A percentile compares a stretch with the other conserved stretches of the same genome.
Conservation (phyloP, 2,888 invertebrate genomes). For the Caenorhabditis parvicauda region DNA sequence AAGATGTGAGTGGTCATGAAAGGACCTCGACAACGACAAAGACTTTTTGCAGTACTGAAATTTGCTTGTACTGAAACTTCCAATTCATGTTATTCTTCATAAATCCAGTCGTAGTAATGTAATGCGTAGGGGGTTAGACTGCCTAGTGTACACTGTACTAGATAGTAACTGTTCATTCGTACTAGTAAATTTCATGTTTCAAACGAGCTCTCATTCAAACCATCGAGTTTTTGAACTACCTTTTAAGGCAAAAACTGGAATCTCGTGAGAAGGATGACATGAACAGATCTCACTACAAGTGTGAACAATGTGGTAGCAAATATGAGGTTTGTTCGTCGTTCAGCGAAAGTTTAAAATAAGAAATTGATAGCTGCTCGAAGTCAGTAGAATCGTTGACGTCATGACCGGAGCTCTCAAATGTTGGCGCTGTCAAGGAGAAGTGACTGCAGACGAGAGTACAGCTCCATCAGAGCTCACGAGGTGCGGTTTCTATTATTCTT, state of each 20-base stretch:
- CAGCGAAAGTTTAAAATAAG: neutral
- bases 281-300: constrained; percentile 53
- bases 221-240: neutral
- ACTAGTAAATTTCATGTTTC: too few species aligned
- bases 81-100: too few species aligned
- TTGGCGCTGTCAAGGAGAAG: constrained; percentile 52
- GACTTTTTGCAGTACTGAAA: too few species aligned
- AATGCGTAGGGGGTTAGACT: too few species aligned
- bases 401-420: constrained; percentile 47
- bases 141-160: too few species aligned
- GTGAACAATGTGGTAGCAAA: constrained; percentile 40
- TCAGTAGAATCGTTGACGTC: constrained; percentile 45
- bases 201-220: neutral
- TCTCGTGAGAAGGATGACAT: constrained; percentile 54
- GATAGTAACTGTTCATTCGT: too few species aligned
- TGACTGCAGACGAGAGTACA: constrained; percentile 51
- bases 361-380: constrained; percentile 41
- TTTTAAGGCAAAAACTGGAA: constrained; percentile 53
- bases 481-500: constrained; percentile 3
- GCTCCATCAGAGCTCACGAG: constrained; percentile 50
- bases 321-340: constrained; percentile 40
- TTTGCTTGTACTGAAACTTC: too few species aligned
- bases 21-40: too few species aligned
- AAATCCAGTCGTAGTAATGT: too few species aligned
- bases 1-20: too few species aligned